Percentiles rank a stretch among this genome's conserved stretches.
phyloP scores from a whole-genome alignment of 2,888 invertebrate genomes.

The Ctena decussata region DNA sequence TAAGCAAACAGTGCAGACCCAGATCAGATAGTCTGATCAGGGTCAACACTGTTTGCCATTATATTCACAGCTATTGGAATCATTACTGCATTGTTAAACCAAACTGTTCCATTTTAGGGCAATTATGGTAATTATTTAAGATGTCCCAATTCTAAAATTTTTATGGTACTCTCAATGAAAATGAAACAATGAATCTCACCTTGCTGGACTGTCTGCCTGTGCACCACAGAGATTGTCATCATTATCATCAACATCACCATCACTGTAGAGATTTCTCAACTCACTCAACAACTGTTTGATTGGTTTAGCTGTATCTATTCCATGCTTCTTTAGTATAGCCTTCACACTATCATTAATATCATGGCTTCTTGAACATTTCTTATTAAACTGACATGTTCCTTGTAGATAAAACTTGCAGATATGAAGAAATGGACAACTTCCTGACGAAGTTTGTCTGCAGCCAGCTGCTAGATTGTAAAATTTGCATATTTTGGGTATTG shows the following conservation, averaged over 20 bases:
- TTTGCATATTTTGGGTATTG: constrained; percentile 69
- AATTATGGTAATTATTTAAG: no score
- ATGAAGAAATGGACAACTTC: constrained; percentile 66
- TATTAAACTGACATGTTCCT: constrained; percentile 66
- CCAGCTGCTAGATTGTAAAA: constrained; percentile 68
- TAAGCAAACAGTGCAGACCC: no score
- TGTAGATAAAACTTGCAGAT: constrained; percentile 69
- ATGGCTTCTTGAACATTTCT: constrained; percentile 67
- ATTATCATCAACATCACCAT: background rate
- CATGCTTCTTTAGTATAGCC: constrained; percentile 59
- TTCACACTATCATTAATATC: constrained; percentile 41
- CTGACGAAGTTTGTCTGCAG: constrained; percentile 40
- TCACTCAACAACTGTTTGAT: constrained; percentile 67
- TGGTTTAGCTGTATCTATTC: constrained; percentile 59
- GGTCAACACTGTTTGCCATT: no score
- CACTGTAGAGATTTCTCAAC: constrained; percentile 21
- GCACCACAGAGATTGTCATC: background rate
- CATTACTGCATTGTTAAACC: no score
- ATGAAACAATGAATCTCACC: no score
- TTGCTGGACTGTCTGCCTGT: background rate
- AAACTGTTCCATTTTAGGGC: no score
- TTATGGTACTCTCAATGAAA: no score
- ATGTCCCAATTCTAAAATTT: no score
- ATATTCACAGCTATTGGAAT: no score
- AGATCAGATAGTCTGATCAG: no score